Conservation (phyloP, 2,797 vertebrate species). For the Hydrocynus forskahlii region DNA sequence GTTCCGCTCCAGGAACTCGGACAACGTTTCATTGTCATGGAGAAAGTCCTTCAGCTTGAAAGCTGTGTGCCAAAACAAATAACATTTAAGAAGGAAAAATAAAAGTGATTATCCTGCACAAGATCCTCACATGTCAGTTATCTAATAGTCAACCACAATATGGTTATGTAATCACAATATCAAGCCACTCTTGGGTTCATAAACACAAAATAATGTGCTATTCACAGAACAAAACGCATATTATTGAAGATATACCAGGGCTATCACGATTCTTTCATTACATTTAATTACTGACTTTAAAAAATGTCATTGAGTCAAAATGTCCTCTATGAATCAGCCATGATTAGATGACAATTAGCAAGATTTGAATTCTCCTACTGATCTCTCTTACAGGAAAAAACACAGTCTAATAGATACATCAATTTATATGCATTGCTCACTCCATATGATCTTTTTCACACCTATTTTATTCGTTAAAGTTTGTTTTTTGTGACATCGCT, state of each 20-base stretch:
- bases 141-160: not conserved
- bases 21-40: conserved; percentile 88
- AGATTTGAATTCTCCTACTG: too few relatives aligned
- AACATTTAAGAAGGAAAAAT: not conserved
- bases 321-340: too few relatives aligned
- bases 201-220: not conserved
- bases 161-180: not conserved
- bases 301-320: too few relatives aligned
- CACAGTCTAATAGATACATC: too few relatives aligned
- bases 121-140: not conserved
- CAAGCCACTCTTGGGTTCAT: not conserved
- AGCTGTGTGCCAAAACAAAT: conserved; percentile 67
- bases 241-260: not conserved
- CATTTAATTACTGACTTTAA: too few relatives aligned
- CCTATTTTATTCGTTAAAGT: too few relatives aligned
- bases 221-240: not conserved
- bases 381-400: too few relatives aligned
- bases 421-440: too few relatives aligned
- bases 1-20: conserved; percentile 87
- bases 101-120: not conserved
- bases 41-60: conserved; percentile 93
- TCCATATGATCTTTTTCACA: too few relatives aligned
- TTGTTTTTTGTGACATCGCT: too few relatives aligned
- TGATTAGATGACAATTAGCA: too few relatives aligned
- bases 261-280: not conserved